Conservation (phyloP, 2,888 invertebrate genomes). For the Zeuzera pyrina region DNA sequence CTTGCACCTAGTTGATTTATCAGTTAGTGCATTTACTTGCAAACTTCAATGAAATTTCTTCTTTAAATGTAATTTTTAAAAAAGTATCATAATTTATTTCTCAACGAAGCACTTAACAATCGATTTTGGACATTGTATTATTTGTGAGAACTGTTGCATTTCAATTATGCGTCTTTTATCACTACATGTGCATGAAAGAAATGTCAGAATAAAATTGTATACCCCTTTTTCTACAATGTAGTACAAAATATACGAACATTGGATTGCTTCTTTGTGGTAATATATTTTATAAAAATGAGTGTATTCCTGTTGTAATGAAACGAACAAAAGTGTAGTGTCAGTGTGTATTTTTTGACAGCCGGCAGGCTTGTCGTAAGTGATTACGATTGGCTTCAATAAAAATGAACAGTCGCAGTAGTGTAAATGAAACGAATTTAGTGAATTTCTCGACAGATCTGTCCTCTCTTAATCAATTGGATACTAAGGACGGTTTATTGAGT, state of each 20-base stretch:
- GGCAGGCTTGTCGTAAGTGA: slow-evolving; percentile 56
- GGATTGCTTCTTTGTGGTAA: background rate
- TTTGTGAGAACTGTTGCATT: slow-evolving; percentile 26
- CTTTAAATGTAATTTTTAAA: slow-evolving; percentile 20
- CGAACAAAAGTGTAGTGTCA: slow-evolving; percentile 48
- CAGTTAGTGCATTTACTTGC: slow-evolving; percentile 32
- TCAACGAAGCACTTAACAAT: slow-evolving; percentile 34
- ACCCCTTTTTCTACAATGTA: slow-evolving; percentile 50
- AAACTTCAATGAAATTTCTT: too few relatives aligned
- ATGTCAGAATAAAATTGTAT: slow-evolving; percentile 48
- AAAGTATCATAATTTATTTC: slow-evolving; percentile 19
- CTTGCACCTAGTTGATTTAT: slow-evolving; percentile 37
- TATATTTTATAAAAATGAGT: background rate
- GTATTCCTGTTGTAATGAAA: slow-evolving; percentile 45
- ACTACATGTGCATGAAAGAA: slow-evolving; percentile 62
- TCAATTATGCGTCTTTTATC: slow-evolving; percentile 47
- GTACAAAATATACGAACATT: slow-evolving; percentile 21
- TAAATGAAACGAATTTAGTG: slow-evolving; percentile 65
- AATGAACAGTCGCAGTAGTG: slow-evolving; percentile 67
- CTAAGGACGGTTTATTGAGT: slow-evolving; percentile 71
- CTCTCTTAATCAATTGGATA: slow-evolving; percentile 51
- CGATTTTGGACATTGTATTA: slow-evolving; percentile 18
- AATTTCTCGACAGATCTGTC: slow-evolving; percentile 56
- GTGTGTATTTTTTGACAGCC: slow-evolving; percentile 56
- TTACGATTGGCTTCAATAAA: slow-evolving; percentile 47